phyloP scores from a whole-genome alignment of 2,888 invertebrate species.

The Agonopterix subpropinquella region DNA sequence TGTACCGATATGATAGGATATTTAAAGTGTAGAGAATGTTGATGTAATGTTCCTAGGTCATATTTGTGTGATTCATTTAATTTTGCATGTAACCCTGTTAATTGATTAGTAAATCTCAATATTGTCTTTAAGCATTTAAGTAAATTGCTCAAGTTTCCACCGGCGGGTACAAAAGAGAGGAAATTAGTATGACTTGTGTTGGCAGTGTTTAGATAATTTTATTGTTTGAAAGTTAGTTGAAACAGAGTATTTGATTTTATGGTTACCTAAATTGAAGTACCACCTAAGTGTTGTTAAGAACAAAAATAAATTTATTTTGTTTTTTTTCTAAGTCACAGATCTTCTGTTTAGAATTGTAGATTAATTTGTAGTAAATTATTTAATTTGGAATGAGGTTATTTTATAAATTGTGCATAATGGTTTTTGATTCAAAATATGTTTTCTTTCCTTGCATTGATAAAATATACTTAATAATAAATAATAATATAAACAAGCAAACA shows the following conservation, averaged over 20 bases:
- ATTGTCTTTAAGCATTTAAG: slow-evolving; percentile 25
- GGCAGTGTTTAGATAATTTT: slow-evolving; percentile 21
- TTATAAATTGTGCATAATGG: too few species aligned
- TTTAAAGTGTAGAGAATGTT: slow-evolving; percentile 28
- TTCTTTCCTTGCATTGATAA: too few species aligned
- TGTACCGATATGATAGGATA: slow-evolving; percentile 30
- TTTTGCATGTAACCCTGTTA: slow-evolving; percentile 37
- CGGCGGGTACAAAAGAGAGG: slow-evolving; percentile 35
- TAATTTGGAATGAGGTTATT: too few species aligned
- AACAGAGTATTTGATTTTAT: slow-evolving; percentile 19
- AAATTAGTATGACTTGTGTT: slow-evolving; percentile 12
- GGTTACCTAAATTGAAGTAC: slow-evolving; percentile 48
- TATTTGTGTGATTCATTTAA: slow-evolving; percentile 40
- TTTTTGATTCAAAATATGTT: too few species aligned
- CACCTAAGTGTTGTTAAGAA: slow-evolving; percentile 39
- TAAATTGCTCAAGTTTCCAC: slow-evolving; percentile 43
- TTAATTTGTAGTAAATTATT: too few species aligned
- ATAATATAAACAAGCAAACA: too few species aligned
- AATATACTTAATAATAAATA: too few species aligned
- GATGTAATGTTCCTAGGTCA: slow-evolving; percentile 55
- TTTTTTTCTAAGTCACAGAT: slow-evolving; percentile 52
- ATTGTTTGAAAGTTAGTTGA: slow-evolving; percentile 9
- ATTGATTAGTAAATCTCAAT: slow-evolving; percentile 24
- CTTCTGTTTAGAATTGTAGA: slow-evolving; percentile 8
- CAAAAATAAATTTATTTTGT: slow-evolving; percentile 51